A percentile compares a stretch with the other conserved stretches of the same genome.
Conservation (phyloP, 2,888 invertebrate genomes). For the Teleogryllus oceanicus region DNA sequence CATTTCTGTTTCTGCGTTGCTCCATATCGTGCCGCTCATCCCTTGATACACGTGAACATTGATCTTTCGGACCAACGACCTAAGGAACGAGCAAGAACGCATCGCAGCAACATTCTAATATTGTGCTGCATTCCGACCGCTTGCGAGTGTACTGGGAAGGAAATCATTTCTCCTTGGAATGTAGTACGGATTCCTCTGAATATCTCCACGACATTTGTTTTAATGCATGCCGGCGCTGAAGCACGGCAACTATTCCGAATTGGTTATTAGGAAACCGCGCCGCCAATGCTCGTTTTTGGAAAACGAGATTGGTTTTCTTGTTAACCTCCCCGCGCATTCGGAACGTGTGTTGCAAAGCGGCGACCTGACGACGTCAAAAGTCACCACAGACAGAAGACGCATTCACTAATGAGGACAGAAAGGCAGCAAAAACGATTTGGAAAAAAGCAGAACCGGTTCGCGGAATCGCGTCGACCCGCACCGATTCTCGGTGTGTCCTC, state of each 20-base stretch:
- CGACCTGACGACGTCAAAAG: background rate
- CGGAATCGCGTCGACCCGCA: background rate
- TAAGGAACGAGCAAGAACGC: no score
- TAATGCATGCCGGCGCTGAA: background rate
- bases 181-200: background rate
- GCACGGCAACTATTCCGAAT: background rate
- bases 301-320: background rate
- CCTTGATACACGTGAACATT: no score
- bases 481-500: no score
- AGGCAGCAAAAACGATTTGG: background rate
- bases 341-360: background rate
- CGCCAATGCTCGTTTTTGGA: background rate
- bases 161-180: no score
- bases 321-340: background rate
- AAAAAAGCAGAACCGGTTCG: background rate
- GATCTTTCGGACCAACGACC: no score
- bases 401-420: background rate
- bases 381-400: background rate
- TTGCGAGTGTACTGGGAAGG: no score
- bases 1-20: no score
- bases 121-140: no score
- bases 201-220: background rate
- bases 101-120: no score
- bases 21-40: no score
- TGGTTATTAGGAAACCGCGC: background rate